phyloP scores from a whole-genome alignment of 23 tunicate genomes.

The Halocynthia roretzi region DNA sequence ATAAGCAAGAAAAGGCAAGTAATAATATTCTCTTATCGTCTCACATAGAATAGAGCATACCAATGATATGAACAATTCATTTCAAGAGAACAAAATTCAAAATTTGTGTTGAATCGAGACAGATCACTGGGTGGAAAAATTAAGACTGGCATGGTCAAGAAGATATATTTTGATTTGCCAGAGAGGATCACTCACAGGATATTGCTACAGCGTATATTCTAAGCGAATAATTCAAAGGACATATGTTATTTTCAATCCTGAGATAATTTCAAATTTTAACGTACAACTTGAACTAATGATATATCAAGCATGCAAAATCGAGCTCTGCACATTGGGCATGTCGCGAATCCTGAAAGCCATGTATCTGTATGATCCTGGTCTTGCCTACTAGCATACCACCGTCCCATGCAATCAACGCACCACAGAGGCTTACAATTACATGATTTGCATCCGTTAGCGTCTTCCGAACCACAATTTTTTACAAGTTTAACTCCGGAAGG shows the following conservation, averaged over 20 bases:
- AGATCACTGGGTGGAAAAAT: too few species aligned
- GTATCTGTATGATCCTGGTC: constrained; percentile 52
- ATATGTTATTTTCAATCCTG: too few species aligned
- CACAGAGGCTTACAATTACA: constrained; percentile 76
- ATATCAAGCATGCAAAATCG: constrained; percentile 75
- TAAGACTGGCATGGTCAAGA: too few species aligned
- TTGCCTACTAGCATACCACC: constrained; percentile 90
- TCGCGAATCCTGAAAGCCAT: constrained; percentile 72
- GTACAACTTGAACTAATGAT: constrained; percentile 33
- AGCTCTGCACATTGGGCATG: constrained; percentile 93
- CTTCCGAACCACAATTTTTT: constrained; percentile 56
- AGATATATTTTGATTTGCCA: too few species aligned
- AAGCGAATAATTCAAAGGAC: background rate
- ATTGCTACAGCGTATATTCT: background rate
- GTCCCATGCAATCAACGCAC: constrained; percentile 90
- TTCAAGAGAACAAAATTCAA: too few species aligned
- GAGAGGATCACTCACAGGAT: too few species aligned
- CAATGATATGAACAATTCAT: too few species aligned
- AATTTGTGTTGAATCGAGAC: too few species aligned
- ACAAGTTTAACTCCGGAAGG: constrained; percentile 42
- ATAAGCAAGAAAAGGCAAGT: too few species aligned
- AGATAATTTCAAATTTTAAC: too few species aligned
- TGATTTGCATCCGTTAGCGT: constrained; percentile 45
- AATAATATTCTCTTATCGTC: too few species aligned
- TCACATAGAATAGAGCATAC: too few species aligned